Percentiles rank a stretch among this genome's conserved stretches.
phyloP scores from a whole-genome alignment of 1,140 invertebrate species.

The Pemphigus obesinymphae region DNA sequence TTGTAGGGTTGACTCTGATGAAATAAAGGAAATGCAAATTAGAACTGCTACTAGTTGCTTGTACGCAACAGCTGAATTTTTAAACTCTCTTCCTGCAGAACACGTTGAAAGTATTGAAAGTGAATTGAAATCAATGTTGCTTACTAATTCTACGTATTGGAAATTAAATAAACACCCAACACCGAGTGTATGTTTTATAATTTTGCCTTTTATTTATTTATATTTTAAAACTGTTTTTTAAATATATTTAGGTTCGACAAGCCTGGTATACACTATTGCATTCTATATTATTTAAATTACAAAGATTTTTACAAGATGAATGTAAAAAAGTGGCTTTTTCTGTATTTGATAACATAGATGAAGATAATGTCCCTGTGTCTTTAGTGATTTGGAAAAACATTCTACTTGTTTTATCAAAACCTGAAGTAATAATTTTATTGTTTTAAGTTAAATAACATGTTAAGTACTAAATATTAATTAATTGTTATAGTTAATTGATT shows the following conservation, averaged over 20 bases:
- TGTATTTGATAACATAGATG: conserved; percentile 65
- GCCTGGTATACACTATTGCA: conserved; percentile 64
- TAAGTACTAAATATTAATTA: neutral
- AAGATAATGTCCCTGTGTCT: conserved; percentile 63
- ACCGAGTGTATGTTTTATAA: conserved; percentile 52
- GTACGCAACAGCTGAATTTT: conserved; percentile 61
- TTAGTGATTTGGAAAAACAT: conserved; percentile 66
- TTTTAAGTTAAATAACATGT: neutral
- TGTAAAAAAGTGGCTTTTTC: conserved; percentile 57
- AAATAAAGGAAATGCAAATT: conserved; percentile 68
- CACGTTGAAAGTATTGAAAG: conserved; percentile 54
- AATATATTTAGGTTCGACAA: conserved; percentile 52
- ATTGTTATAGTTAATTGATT: conserved; percentile 55
- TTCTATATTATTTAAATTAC: conserved; percentile 58
- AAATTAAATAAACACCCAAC: conserved; percentile 61
- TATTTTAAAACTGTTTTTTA: neutral
- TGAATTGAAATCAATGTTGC: conserved; percentile 56
- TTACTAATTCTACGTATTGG: conserved; percentile 67
- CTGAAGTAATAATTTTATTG: conserved; percentile 54
- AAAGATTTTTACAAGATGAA: conserved; percentile 53
- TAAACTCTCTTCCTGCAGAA: conserved; percentile 54
- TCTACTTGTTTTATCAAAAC: conserved; percentile 57
- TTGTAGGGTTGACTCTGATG: conserved; percentile 58
- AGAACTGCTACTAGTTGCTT: conserved; percentile 64
- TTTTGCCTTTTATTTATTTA: conserved; percentile 4